These are phyloP conservation scores for Leptopilina syphax DNA, from an alignment of 2,888 invertebrate genomes.

Conservation along the genomic window DNA sequence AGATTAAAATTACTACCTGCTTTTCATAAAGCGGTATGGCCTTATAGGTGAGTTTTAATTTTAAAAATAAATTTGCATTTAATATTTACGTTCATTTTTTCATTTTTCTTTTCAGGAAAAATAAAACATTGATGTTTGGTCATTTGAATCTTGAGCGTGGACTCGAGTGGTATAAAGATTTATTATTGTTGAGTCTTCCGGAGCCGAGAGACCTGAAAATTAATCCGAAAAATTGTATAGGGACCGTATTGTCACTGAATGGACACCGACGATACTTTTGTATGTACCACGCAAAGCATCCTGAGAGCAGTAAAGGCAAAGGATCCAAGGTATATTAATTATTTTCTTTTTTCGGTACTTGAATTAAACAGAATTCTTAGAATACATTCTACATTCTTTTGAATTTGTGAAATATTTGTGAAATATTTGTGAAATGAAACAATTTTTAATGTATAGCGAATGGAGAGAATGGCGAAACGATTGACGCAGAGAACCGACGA, in stretches of 20 bases:
- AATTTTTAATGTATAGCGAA: conserved; percentile 78
- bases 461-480: conserved; percentile 83
- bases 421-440: too few relatives aligned
- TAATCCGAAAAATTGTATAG: conserved; percentile 97
- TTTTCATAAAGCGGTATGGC: conserved; percentile 96
- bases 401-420: too few relatives aligned
- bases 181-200: conserved; percentile 91
- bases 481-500: conserved; percentile 76
- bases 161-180: conserved; percentile 93
- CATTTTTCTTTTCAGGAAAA: conserved; percentile 79
- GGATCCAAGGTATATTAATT: conserved; percentile 80
- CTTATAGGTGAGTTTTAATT: conserved; percentile 87
- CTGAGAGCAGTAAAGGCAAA: conserved; percentile 83
- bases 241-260: conserved; percentile 96
- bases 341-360: too few relatives aligned
- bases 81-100: conserved; percentile 13
- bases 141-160: conserved; percentile 95
- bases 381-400: too few relatives aligned
- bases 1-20: conserved; percentile 91
- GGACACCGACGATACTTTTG: conserved; percentile 98
- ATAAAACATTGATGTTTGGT: conserved; percentile 97
- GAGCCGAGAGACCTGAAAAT: conserved; percentile 90
- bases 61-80: not conserved
- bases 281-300: conserved; percentile 98
- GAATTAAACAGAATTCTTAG: conserved; percentile 36